Base-by-base conservation (phyloP, 2,797 vertebrate genomes). In the Leptatherina wallacei region DNA sequence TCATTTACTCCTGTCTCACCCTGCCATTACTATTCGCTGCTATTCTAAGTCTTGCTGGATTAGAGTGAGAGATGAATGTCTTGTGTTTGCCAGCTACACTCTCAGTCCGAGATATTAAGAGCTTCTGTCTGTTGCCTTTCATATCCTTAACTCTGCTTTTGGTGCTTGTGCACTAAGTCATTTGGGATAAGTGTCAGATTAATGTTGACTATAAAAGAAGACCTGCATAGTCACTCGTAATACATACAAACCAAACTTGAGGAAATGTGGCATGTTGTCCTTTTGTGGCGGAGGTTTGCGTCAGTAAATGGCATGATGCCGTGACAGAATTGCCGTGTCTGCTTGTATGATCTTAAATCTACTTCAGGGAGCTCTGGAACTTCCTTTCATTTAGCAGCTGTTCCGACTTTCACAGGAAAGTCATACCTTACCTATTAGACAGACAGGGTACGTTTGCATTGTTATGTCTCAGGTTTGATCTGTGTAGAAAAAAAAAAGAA, bases 171-270 rank as follows among this genome's bases (percentile, higher is more conserved):
- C 60, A 30, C 61, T 58, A 61, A 75, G 67, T 79, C 62, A 2
- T 65, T 76, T 55, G 75, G 78, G 57, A 66, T 75, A 70, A 83
- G 59, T 82, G 82, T 83, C 76, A 65, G 57, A 71, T 85, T 73
- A 78, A 81, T 69, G 70, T 77, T 62, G 36, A 60, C 73, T 64
- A 57, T 51, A 52, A 78, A 75, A 77, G 64, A 49, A 73, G 33
- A 66, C 69, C 64, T 70, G 60, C 20, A 24, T 69, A 54, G 64
- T 77, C 62, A 57, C 6, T 69, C 35, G 33, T 65, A 69, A 69
- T 59, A 57, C 62, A 52, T 57, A 30, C 6, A 27, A 52, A 69
- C 30, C 20, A 27, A 60, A 29, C 27, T 27, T 44, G 14, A 56
- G 32, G 60, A 33, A 67, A 57, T 67, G 47, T 70, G 38, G 20